Evolutionary conservation across 2,113 vertebrate genomes (phyloP), one percentile per base, ranked within the genome.

Genomic region (Bambusicola thoracicus): DNA sequence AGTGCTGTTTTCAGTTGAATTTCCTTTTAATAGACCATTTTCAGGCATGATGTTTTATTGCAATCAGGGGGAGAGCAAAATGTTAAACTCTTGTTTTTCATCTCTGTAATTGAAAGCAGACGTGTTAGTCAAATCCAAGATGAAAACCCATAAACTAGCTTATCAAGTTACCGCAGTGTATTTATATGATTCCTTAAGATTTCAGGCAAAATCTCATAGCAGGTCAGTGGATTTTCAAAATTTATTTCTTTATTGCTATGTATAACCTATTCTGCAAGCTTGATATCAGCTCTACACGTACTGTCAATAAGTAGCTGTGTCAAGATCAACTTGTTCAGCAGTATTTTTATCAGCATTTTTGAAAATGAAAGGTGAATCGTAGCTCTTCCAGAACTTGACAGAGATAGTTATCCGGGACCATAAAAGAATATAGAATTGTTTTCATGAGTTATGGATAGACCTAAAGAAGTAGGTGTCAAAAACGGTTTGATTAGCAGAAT

Each of bases 41-140:
- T 84, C 65, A 73, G 56, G 74, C 68, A 29, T 29, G 65, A 12
- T 20, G 44, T 93, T 85, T 91, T 86, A 78, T 72, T 91, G 85
- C 77, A 93, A 29, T 92, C 69, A 63, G 49, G 70, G 16, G 73
- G 94, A 91, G 76, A 88, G 85, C 76, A 81, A 94, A 48, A 92
- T 93, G 85, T 91, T 88, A 81, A 88, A 75, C 73, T 88, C 69
- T 85, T 94, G 65, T 55, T 94, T 94, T 91, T 94, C 90, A 66
- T 91, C 48, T 86, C 34, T 49, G 27, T 95, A 96, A 95, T 95
- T 95, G 95, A 95, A 96, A 94, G 73, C 96, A 95, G 95, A 86
- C 56, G 1, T 56, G 41, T 68, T 66, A 78, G 76, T 85, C 91
- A 90, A 94, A 95, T 84, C 80, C 82, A 84, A 94, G 85, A 93